These are phyloP conservation scores for Rhagonycha lutea DNA, from an alignment of 2,888 invertebrate genomes.

Conservation along the genomic window DNA sequence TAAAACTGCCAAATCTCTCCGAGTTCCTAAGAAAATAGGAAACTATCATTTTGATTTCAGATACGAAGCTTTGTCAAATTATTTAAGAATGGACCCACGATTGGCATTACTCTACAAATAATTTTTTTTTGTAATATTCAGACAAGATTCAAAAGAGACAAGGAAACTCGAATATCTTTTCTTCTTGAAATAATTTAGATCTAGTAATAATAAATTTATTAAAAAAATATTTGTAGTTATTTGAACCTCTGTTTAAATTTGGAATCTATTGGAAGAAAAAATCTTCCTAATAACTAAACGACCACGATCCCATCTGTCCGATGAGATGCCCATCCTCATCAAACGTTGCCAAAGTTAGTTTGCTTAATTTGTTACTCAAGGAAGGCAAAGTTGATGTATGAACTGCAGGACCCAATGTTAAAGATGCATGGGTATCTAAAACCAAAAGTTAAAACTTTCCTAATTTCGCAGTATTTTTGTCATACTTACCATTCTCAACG, in stretches of 20 bases:
- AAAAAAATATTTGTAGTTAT: background rate
- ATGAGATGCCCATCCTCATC: constrained; percentile 87
- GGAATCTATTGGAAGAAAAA: background rate
- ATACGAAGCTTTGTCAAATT: constrained; percentile 44
- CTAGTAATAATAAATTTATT: background rate
- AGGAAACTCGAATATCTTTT: background rate
- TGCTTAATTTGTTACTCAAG: constrained; percentile 82
- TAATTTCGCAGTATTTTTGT: constrained; percentile 27
- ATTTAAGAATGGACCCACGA: constrained; percentile 37
- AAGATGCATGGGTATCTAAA: constrained; percentile 55
- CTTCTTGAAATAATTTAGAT: background rate
- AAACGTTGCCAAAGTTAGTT: constrained; percentile 85
- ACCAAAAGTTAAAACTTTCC: constrained; percentile 15
- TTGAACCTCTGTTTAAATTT: background rate
- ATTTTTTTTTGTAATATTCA: background rate
- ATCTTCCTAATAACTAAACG: constrained; percentile 61
- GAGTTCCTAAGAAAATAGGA: no score
- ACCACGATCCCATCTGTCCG: constrained; percentile 86
- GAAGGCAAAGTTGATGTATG: constrained; percentile 60
- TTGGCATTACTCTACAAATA: constrained; percentile 10
- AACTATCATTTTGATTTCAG: constrained; percentile 29
- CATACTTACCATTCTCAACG: constrained; percentile 47
- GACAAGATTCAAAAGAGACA: background rate
- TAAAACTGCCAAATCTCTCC: constrained; percentile 26
- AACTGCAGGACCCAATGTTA: constrained; percentile 48